phyloP scores from a whole-genome alignment of 2,113 vertebrate genomes.

The Tychaedon coryphoeus region DNA sequence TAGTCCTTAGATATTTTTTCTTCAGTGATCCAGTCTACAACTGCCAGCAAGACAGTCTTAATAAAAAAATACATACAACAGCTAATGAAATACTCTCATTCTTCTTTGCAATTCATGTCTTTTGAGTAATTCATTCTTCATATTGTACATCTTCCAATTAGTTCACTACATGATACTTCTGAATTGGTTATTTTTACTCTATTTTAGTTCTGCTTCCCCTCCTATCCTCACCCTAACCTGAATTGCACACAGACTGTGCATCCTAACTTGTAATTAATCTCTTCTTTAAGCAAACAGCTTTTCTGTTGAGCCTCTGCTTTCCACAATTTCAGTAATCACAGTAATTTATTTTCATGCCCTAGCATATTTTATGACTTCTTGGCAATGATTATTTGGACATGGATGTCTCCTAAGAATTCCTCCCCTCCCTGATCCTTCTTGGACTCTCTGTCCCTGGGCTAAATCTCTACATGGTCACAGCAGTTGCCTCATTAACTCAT shows the following conservation, averaged over 20 bases:
- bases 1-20: not conserved
- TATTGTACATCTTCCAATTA: not conserved
- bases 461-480: not conserved
- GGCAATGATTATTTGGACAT: not conserved
- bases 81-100: not conserved
- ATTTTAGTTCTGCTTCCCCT: not conserved
- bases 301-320: not conserved
- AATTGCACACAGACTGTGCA: not conserved
- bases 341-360: conserved; percentile 16
- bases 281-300: not conserved
- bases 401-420: not conserved
- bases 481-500: conserved; percentile 20
- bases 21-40: not conserved
- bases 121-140: not conserved
- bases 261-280: conserved; percentile 1
- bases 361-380: conserved; percentile 38
- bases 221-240: not conserved
- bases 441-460: not conserved
- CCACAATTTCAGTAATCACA: not conserved
- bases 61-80: not conserved
- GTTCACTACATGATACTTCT: not conserved
- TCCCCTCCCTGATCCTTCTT: not conserved
- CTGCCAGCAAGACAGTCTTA: not conserved
- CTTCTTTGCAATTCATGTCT: not conserved
- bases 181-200: not conserved